These are phyloP conservation scores for Sander vitreus DNA, from an alignment of 2,113 vertebrate species.

Conservation along the genomic window DNA sequence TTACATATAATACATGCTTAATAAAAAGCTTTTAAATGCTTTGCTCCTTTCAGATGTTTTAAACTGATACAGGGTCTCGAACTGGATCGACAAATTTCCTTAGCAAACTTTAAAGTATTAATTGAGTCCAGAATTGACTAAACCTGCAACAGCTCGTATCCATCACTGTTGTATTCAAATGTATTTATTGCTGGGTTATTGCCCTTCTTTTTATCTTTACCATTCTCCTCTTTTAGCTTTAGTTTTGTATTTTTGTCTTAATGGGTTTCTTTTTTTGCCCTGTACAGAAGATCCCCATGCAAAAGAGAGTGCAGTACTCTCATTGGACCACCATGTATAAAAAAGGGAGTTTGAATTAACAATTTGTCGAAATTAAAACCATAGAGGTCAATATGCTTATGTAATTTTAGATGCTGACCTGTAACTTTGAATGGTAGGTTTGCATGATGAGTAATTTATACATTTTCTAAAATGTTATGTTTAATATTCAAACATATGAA, in stretches of 20 bases:
- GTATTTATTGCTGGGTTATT: not conserved
- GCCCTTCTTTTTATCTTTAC: not conserved
- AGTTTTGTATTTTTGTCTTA: not conserved
- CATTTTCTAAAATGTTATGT: not conserved
- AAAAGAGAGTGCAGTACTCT: not conserved
- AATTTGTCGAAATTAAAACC: not conserved
- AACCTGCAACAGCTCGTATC: too few species aligned
- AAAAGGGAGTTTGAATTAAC: not conserved
- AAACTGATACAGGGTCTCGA: not conserved
- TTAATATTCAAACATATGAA: not conserved
- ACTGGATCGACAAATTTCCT: not conserved
- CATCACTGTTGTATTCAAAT: not conserved
- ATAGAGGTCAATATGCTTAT: not conserved
- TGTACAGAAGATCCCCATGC: not conserved
- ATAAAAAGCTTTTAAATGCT: not conserved
- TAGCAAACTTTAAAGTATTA: not conserved
- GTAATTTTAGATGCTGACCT: not conserved
- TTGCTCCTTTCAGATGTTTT: not conserved
- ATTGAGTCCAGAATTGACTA: not conserved
- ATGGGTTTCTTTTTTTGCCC: not conserved
- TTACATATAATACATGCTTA: too few species aligned
- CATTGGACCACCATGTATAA: not conserved
- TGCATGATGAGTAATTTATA: not conserved
- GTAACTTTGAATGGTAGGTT: not conserved
- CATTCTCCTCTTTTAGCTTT: not conserved